These are phyloP conservation scores for Hiodon tergisus DNA, from an alignment of 2,113 vertebrate genomes.

Conservation along the genomic window DNA sequence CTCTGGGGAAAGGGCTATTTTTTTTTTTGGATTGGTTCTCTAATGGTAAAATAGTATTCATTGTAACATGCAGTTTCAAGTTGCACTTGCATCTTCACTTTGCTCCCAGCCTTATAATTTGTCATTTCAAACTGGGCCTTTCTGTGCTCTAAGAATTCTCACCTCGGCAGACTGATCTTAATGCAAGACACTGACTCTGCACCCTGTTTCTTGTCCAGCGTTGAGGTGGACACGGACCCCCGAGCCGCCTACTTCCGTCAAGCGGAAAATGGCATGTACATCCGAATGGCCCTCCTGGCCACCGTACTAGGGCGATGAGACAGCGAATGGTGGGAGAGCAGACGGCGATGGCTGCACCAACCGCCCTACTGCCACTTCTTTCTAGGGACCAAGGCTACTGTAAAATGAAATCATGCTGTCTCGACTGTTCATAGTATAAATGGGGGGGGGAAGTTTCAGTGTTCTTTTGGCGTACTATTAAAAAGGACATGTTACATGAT, in stretches of 20 bases:
- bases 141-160: neutral
- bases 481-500: no score
- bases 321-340: neutral
- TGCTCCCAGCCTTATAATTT: no score
- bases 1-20: neutral
- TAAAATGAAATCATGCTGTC: neutral
- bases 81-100: no score
- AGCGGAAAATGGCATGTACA: conserved; percentile 94
- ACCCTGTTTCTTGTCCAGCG: conserved; percentile 50
- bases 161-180: neutral
- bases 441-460: no score
- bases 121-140: no score
- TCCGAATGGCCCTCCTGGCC: conserved; percentile 91
- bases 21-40: no score
- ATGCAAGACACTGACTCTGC: neutral
- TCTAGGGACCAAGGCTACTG: neutral
- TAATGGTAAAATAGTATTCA: no score
- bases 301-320: conserved; percentile 78
- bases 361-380: neutral
- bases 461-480: no score
- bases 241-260: conserved; percentile 93
- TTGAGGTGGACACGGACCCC: conserved; percentile 88
- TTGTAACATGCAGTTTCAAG: no score
- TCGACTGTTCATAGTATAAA: no score
- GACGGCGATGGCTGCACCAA: neutral